Percentiles rank a stretch among this genome's conserved stretches.
Conservation (phyloP, 2,113 vertebrate genomes). For the Salminus brasiliensis region DNA sequence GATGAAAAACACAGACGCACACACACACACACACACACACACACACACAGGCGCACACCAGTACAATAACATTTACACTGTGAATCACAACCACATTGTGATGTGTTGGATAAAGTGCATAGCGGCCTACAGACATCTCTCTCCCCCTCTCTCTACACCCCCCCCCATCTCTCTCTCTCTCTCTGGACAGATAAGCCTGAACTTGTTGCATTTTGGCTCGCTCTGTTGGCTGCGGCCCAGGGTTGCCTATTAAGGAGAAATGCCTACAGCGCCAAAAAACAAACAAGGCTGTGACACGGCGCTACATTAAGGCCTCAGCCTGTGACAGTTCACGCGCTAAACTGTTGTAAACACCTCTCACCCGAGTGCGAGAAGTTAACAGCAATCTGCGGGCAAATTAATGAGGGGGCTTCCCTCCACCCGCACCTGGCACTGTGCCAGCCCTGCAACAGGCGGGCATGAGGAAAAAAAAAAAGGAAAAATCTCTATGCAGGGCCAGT, state of each 20-base stretch:
- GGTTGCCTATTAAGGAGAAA: constrained; percentile 64
- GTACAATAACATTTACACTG: constrained; percentile 88
- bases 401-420: constrained; percentile 66
- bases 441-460: constrained; percentile 72
- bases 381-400: constrained; percentile 79
- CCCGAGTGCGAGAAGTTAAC: constrained; percentile 71
- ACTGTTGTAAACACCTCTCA: constrained; percentile 73
- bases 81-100: constrained; percentile 77
- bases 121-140: constrained; percentile 60
- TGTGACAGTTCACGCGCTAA: constrained; percentile 69
- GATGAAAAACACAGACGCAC: constrained; percentile 65
- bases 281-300: constrained; percentile 56
- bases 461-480: not conserved
- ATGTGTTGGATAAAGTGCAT: constrained; percentile 64
- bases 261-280: constrained; percentile 61
- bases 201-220: constrained; percentile 81
- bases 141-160: not conserved
- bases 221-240: constrained; percentile 72
- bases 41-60: constrained; percentile 53
- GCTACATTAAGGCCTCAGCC: constrained; percentile 73
- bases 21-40: constrained; percentile 26
- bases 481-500: constrained; percentile 19
- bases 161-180: not conserved
- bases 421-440: constrained; percentile 77
- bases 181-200: constrained; percentile 32